These are phyloP conservation scores for Sycophila texana DNA, from an alignment of 2,888 invertebrate species.

Conservation along the genomic window DNA sequence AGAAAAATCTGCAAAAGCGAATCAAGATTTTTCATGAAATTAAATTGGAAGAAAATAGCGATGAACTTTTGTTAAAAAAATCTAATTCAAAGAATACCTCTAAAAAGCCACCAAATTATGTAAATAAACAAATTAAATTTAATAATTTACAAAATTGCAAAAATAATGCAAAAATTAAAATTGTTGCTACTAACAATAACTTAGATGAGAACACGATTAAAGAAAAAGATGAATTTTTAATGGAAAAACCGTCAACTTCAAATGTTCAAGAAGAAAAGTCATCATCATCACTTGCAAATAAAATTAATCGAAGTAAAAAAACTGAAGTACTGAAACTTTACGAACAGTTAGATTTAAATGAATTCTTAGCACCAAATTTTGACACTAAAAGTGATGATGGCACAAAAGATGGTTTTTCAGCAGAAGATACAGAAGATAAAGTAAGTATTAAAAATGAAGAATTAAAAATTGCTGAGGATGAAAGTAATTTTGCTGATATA, in stretches of 20 bases:
- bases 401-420: slow-evolving; percentile 63
- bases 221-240: slow-evolving; percentile 56
- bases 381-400: not conserved
- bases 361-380: slow-evolving; percentile 44
- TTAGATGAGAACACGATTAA: not conserved
- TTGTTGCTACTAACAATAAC: slow-evolving; percentile 2
- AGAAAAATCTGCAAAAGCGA: slow-evolving; percentile 53
- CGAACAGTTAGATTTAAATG: slow-evolving; percentile 29
- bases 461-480: not conserved
- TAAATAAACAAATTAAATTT: not conserved
- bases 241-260: slow-evolving; percentile 45
- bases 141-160: not conserved
- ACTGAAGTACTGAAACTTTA: slow-evolving; percentile 33
- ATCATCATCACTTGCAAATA: not conserved
- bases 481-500: not conserved
- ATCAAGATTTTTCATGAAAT: slow-evolving; percentile 49
- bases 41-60: slow-evolving; percentile 27
- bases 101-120: not conserved
- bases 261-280: not conserved
- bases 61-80: slow-evolving; percentile 25
- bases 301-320: not conserved
- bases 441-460: not conserved
- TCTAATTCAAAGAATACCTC: slow-evolving; percentile 4
- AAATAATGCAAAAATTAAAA: slow-evolving; percentile 5
- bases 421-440: slow-evolving; percentile 58